phyloP scores from a whole-genome alignment of 92 coral and sea anemone genomes.

The Epizoanthus illoricatus region DNA sequence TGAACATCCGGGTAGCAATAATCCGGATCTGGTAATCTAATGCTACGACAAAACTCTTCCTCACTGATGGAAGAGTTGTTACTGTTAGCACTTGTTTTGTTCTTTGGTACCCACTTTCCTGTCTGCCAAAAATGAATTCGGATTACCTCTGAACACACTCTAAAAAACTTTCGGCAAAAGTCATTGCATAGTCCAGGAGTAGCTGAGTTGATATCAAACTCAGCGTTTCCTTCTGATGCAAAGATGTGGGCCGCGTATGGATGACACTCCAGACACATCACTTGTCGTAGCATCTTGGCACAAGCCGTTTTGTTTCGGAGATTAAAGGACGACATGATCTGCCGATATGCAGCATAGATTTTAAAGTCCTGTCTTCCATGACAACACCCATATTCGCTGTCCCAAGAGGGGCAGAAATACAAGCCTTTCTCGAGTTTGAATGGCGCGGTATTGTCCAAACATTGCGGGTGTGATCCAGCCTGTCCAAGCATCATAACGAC shows the following conservation, averaged over 20 bases:
- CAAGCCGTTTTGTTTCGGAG: conserved; percentile 52
- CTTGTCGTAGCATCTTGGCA: conserved; percentile 51
- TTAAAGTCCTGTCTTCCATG: conserved; percentile 48
- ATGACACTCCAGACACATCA: conserved; percentile 84
- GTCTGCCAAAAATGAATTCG: conserved; percentile 33
- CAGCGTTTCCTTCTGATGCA: conserved; percentile 77
- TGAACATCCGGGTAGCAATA: conserved; percentile 83
- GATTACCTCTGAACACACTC: conserved; percentile 59
- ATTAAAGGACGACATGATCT: conserved; percentile 43
- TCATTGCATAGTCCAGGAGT: conserved; percentile 75
- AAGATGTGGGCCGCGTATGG: conserved; percentile 92
- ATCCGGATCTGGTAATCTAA: conserved; percentile 57
- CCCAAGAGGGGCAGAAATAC: conserved; percentile 67
- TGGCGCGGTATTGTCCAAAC: conserved; percentile 80
- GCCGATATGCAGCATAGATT: conserved; percentile 38
- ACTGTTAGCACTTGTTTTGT: background rate
- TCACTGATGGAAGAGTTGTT: background rate
- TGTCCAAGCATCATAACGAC: background rate
- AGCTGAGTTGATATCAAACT: conserved; percentile 65
- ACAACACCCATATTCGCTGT: conserved; percentile 81
- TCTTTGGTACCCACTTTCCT: conserved; percentile 52
- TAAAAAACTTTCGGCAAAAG: conserved; percentile 58
- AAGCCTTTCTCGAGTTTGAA: conserved; percentile 53
- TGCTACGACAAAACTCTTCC: conserved; percentile 56
- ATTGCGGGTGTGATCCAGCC: conserved; percentile 73